Base-by-base conservation (phyloP, 2,113 vertebrate species). In the Lutjanus erythropterus region DNA sequence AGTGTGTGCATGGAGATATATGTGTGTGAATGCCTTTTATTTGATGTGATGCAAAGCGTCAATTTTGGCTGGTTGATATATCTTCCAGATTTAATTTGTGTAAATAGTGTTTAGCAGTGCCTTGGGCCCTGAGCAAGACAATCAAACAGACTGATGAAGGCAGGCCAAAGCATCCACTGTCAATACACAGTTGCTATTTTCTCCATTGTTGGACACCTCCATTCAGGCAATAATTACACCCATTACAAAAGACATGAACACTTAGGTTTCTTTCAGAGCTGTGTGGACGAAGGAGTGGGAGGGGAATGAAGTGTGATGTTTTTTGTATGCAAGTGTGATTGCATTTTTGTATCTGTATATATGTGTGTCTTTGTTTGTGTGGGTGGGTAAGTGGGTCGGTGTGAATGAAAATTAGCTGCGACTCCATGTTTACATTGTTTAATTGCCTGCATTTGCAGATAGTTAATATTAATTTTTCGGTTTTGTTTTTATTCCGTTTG, bases 161-260 rank as follows among this genome's bases (percentile, higher is more conserved):
- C 55, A 66, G 55, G 60, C 68, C 61, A 72, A 78, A 66, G 55
- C 58, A 16, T 80, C 46, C 10, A 62, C 66, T 81, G 78, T 74
- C 76, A 85, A 65, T 31, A 44, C 23, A 61, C 56, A 53, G 53
- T 49, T 65, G 66, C 61, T 73, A 71, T 84, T 80, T 74, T 44
- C 52, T 81, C 67, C 25, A 78, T 77, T 85, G 73, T 70, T 81
- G 72, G 62, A 78, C 71, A 73, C 79, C 44, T 88, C 67, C 71
- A 82, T 86, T 85, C 75, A 86, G 37, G 49, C 72, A 65, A 55
- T 84, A 86, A 92, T 88, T 84, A 71, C 55, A 72, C 5, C 79
- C 65, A 77, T 77, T 77, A 88, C 60, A 88, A 84, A 86, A 87
- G 64, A 83, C 83, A 82, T 8, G 44, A 78, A 67, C 59, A 42